Evolutionary conservation across 2,888 invertebrate genomes (phyloP), one percentile per base, ranked within the genome.

Genomic region (Drosophila buzzatii): DNA sequence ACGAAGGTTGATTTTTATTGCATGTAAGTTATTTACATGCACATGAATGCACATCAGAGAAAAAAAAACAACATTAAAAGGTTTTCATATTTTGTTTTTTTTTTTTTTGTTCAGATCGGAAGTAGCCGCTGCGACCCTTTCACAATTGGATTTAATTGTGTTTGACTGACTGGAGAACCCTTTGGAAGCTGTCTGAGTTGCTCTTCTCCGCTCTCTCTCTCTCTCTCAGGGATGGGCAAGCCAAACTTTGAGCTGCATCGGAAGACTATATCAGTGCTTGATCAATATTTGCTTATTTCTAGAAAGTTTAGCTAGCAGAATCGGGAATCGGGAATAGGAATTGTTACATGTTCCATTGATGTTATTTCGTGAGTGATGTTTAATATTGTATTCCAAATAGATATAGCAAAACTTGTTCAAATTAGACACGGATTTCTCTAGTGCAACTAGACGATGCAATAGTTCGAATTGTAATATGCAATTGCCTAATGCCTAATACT

Each of bases 1-100:
- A 74, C 69, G 87, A 79, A 75, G 66, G 31, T 58, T 70, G 70
- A 79, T 73, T 73, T 86, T 82, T 73, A 84, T 87, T 74, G 65
- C 83, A 79, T 85, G 76, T 82, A 84, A 73, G 71, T 72, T 71
- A 81, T 70, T 76, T 74, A 57, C 58, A 63, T 73, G 57, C 73
- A 86, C 78, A 68, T 70, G 69, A 66, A 16, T 55, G 61, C 63
- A 66, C 76, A 63, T 12, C 7, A 16, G 18, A 18, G 12, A n/a
- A 16, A 45, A 44, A 61, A 39, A 20, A 53, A 45, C 42, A n/a
- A 31, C 58, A 64, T 58, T 65, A 44, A 44, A 65, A 65, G 65
- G 45, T 42, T 59, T 65, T 20, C 35, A 27, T 49, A 37, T 64
- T 49, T 51, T 31, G 16, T 27, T 51, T 31, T n/a, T n/a, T n/a